These are phyloP conservation scores for Eretmocerus hayati DNA, from an alignment of 2,888 invertebrate species.

Conservation along the genomic window DNA sequence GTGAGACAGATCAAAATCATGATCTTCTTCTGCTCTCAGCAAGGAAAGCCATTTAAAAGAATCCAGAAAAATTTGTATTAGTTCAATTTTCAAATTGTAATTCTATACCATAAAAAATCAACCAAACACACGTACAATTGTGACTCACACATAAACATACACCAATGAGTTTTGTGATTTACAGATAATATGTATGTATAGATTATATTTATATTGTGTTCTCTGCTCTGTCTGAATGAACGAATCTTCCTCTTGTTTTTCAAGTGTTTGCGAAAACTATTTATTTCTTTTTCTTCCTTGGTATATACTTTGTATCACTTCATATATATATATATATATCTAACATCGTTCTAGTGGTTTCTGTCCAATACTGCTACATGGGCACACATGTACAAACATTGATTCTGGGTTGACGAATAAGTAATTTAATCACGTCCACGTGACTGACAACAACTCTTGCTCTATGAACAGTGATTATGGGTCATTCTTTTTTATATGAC, in stretches of 20 bases:
- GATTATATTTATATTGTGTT: too few species aligned
- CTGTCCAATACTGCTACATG: slow-evolving; percentile 23
- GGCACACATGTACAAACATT: too few species aligned
- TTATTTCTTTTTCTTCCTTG: background rate
- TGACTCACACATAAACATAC: slow-evolving; percentile 7
- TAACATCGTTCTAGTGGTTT: slow-evolving; percentile 12
- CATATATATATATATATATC: too few species aligned
- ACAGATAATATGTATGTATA: background rate
- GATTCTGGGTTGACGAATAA: too few species aligned
- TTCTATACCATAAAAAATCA: background rate
- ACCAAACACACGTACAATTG: too few species aligned
- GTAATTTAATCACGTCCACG: too few species aligned
- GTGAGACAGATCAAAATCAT: slow-evolving; percentile 86
- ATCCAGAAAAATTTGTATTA: slow-evolving; percentile 19
- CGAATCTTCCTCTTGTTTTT: too few species aligned
- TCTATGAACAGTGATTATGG: background rate
- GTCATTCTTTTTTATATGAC: background rate
- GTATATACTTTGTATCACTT: background rate
- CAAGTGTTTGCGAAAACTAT: background rate
- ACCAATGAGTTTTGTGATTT: background rate
- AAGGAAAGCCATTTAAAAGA: slow-evolving; percentile 16
- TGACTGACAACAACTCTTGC: background rate
- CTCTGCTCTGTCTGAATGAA: too few species aligned
- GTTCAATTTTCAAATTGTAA: background rate
- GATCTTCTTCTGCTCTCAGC: slow-evolving; percentile 80